A percentile compares a stretch with the other conserved stretches of the same genome.
phyloP scores from a whole-genome alignment of 2,797 vertebrate genomes.

The Fistularia tabacaria region DNA sequence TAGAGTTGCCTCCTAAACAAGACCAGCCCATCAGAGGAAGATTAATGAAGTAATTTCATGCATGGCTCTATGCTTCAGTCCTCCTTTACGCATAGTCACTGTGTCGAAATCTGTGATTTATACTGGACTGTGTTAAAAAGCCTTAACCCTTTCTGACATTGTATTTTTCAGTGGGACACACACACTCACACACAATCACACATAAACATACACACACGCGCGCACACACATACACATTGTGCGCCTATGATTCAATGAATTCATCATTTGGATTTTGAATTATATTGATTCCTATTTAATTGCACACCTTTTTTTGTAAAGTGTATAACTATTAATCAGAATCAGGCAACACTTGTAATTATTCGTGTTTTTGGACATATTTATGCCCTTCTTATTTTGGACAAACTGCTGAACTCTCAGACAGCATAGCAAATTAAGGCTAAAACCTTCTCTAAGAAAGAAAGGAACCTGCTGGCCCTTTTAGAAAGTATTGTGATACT shows the following conservation, averaged over 20 bases:
- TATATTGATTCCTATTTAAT: too few species aligned
- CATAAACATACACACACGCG: too few species aligned
- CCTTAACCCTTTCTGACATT: conserved; percentile 73
- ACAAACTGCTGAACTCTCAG: neutral
- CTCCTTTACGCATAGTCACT: conserved; percentile 64
- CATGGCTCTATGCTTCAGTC: conserved; percentile 76
- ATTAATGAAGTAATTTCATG: conserved; percentile 88
- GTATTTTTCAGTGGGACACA: conserved; percentile 61
- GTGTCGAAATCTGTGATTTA: conserved; percentile 78
- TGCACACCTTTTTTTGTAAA: too few species aligned
- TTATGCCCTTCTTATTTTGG: neutral
- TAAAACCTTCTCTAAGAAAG: conserved; percentile 2
- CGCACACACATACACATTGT: too few species aligned
- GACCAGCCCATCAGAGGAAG: conserved; percentile 75
- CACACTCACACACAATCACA: conserved; percentile 10
- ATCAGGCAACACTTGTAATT: too few species aligned
- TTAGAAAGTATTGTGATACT: conserved; percentile 19
- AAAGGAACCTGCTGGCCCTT: conserved; percentile 5
- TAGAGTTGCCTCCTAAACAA: conserved; percentile 75
- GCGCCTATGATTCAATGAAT: too few species aligned
- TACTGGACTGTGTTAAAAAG: conserved; percentile 70
- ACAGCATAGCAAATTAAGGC: neutral
- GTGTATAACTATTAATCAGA: too few species aligned
- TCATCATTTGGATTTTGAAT: too few species aligned
- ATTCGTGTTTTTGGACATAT: neutral